Conservation (phyloP, 2,888 invertebrate species). For the Cephus spinipes region DNA sequence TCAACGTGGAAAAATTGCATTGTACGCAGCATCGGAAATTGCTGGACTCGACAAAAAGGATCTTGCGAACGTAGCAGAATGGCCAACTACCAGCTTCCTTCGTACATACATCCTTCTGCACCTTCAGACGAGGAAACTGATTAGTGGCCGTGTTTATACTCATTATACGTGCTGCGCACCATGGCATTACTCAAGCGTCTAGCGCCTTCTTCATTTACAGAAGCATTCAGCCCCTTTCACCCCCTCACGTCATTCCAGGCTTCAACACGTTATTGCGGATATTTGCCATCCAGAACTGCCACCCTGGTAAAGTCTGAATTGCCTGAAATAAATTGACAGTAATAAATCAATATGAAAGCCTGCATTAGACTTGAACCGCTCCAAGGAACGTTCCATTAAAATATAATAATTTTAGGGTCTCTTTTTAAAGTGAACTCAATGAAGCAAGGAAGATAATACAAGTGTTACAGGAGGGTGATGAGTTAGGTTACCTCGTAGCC, state of each 20-base stretch:
- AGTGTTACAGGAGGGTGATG: background rate
- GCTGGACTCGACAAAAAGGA: background rate
- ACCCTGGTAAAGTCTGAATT: background rate
- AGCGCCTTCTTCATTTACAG: conserved; percentile 36
- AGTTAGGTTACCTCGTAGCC: background rate
- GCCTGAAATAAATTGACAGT: conserved; percentile 1
- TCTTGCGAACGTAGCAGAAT: background rate
- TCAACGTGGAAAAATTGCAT: background rate
- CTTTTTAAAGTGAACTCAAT: background rate
- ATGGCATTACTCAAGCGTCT: conserved; percentile 35
- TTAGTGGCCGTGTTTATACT: conserved; percentile 38
- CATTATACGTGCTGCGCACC: conserved; percentile 30
- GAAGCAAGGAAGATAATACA: background rate
- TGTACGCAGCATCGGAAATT: background rate
- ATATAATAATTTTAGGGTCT: background rate
- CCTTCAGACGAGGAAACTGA: conserved; percentile 22
- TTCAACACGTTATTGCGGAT: conserved; percentile 13
- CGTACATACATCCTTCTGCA: background rate
- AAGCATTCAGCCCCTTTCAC: conserved; percentile 21
- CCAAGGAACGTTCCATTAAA: background rate
- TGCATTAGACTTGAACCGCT: background rate
- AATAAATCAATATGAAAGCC: conserved; percentile 1
- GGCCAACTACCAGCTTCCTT: background rate
- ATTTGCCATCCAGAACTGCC: conserved; percentile 7
- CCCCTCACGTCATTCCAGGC: conserved; percentile 2